A percentile compares a stretch with the other conserved stretches of the same genome.
These are phyloP conservation scores for Syngnathus floridae DNA, from an alignment of 2,113 vertebrate genomes.

Conservation along the genomic window DNA sequence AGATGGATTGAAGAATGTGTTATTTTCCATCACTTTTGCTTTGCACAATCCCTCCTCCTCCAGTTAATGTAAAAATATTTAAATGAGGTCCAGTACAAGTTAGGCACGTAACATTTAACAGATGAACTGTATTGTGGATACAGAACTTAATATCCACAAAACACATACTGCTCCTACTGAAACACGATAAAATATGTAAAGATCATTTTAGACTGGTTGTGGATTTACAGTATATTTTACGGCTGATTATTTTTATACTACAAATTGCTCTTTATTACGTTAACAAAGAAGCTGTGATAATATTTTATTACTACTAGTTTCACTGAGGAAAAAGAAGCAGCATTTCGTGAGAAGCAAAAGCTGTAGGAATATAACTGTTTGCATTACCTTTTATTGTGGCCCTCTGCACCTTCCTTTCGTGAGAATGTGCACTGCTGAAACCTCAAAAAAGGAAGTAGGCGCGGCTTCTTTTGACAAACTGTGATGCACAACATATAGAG, in stretches of 20 bases:
- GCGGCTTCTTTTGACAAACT: conserved; percentile 29
- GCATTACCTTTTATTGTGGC: conserved; percentile 60
- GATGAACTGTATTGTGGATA: too few species aligned
- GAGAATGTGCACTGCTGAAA: conserved; percentile 35
- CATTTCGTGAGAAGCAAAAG: conserved; percentile 32
- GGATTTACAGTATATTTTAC: not conserved
- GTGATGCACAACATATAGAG: not conserved
- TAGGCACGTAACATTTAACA: too few species aligned
- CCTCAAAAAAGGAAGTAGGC: conserved; percentile 55
- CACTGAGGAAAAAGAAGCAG: conserved; percentile 35
- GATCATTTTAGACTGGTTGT: not conserved
- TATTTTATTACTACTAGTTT: not conserved
- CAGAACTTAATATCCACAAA: not conserved
- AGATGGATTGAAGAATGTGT: too few species aligned
- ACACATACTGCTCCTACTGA: not conserved
- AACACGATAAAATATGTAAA: not conserved
- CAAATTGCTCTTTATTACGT: not conserved
- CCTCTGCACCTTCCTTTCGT: conserved; percentile 39
- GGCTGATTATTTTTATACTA: not conserved
- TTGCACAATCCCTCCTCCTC: not conserved
- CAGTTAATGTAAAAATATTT: not conserved
- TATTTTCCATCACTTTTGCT: not conserved
- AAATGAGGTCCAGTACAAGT: too few species aligned
- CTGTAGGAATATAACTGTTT: conserved; percentile 38
- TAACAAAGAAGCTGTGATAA: not conserved